Evolutionary conservation across 2,797 vertebrate species (phyloP).

Genomic region (Chelidonichthys spinosus): DNA sequence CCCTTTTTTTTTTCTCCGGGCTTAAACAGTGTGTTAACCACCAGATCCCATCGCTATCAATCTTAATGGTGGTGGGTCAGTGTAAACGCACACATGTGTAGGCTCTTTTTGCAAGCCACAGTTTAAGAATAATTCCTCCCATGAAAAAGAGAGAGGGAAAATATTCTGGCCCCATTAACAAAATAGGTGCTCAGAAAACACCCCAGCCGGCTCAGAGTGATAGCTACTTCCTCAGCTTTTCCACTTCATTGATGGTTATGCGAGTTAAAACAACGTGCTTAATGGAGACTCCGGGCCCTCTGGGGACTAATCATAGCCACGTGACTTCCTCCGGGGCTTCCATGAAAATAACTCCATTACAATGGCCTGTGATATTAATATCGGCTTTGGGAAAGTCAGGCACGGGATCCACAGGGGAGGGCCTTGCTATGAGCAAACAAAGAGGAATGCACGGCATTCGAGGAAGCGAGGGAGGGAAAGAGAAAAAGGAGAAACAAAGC

Average conservation of each 20-base stretch:
- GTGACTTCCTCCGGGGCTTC: constrained; percentile 98
- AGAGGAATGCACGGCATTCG: constrained; percentile 92
- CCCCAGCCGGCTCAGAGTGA: constrained; percentile 85
- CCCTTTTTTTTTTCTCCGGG: constrained; percentile 55
- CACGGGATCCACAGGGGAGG: constrained; percentile 89
- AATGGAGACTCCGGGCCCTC: constrained; percentile 90
- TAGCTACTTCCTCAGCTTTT: constrained; percentile 94
- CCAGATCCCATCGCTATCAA: constrained; percentile 85
- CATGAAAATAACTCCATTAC: constrained; percentile 99
- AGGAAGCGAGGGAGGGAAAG: constrained; percentile 63
- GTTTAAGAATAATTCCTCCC: constrained; percentile 75
- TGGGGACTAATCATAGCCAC: constrained; percentile 95
- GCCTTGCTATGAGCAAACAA: constrained; percentile 89
- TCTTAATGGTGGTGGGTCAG: constrained; percentile 80
- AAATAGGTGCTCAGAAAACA: constrained; percentile 87
- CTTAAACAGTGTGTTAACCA: constrained; percentile 85
- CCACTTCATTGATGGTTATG: constrained; percentile 95
- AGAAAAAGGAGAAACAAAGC: constrained; percentile 58
- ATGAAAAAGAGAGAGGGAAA: constrained; percentile 62
- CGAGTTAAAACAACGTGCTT: constrained; percentile 94
- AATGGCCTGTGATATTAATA: constrained; percentile 99
- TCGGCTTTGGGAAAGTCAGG: constrained; percentile 95
- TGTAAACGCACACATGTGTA: constrained; percentile 84
- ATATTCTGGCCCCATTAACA: constrained; percentile 89
- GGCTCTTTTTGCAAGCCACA: constrained; percentile 80